These are phyloP conservation scores for Anthoscopus minutus DNA, from an alignment of 2,113 vertebrate genomes.

Conservation along the genomic window DNA sequence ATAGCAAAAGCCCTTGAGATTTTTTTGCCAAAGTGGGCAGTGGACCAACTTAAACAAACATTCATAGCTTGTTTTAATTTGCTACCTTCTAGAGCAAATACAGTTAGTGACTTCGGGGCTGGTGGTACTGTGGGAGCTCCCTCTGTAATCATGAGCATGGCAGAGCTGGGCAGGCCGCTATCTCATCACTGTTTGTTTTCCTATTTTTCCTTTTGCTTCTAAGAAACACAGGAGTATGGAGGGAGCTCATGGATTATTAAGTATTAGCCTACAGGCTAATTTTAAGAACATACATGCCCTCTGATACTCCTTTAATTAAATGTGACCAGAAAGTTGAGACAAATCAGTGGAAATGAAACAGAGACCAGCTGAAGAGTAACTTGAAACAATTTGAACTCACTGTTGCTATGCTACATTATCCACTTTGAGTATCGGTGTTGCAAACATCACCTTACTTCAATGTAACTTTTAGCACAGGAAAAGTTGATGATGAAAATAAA, in stretches of 20 bases:
- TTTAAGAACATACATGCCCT: background rate
- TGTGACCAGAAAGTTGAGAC: background rate
- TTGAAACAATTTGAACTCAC: background rate
- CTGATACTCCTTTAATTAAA: background rate
- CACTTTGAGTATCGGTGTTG: background rate
- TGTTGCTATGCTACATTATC: background rate
- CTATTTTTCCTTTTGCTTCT: background rate
- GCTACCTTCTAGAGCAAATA: background rate
- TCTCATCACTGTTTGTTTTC: background rate
- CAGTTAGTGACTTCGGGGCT: background rate
- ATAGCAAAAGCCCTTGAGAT: background rate
- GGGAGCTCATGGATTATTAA: background rate
- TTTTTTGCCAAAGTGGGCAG: background rate
- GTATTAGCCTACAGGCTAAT: background rate
- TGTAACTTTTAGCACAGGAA: background rate
- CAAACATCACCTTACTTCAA: background rate
- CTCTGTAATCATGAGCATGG: rapidly evolving
- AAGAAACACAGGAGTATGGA: background rate
- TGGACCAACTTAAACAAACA: background rate
- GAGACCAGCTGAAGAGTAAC: background rate
- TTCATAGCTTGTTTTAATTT: background rate
- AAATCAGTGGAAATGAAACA: background rate
- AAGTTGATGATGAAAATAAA: background rate
- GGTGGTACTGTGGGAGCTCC: background rate
- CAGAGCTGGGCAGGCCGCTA: background rate